phyloP scores from a whole-genome alignment of 2,888 invertebrate genomes.

The Clistopyga incitator region DNA sequence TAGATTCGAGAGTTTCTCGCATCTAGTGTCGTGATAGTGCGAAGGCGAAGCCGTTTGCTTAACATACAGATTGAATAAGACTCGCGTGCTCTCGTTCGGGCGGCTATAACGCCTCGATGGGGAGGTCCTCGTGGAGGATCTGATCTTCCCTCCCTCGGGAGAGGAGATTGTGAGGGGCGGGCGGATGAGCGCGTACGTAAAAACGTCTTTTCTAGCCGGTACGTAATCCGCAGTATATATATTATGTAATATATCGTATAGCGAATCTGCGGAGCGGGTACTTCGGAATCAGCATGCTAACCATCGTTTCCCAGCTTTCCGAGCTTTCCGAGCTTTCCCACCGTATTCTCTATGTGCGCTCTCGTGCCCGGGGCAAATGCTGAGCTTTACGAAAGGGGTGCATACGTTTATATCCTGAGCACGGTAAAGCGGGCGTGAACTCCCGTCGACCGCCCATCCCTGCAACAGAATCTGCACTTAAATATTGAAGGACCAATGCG shows the following conservation, averaged over 20 bases:
- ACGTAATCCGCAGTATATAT: slow-evolving; percentile 10
- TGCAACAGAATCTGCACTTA: neutral
- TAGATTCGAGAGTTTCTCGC: neutral
- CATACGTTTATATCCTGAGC: slow-evolving; percentile 18
- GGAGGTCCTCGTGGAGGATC: neutral
- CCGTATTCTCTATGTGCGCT: neutral
- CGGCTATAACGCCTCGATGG: neutral
- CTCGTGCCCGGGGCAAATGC: neutral
- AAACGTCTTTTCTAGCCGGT: neutral
- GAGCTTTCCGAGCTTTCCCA: slow-evolving; percentile 2
- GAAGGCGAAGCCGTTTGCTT: slow-evolving; percentile 20
- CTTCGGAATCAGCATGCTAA: slow-evolving; percentile 30
- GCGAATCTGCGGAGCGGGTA: slow-evolving; percentile 11
- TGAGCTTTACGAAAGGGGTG: slow-evolving; percentile 32
- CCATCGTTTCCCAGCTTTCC: too few relatives aligned
- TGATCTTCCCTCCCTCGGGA: neutral
- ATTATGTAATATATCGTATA: neutral
- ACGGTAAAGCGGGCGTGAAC: slow-evolving; percentile 4
- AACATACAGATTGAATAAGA: slow-evolving; percentile 41
- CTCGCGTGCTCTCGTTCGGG: slow-evolving; percentile 6
- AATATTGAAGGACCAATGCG: neutral
- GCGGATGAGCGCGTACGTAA: slow-evolving; percentile 34
- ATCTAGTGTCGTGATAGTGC: neutral
- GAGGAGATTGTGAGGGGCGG: neutral
- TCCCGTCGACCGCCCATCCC: neutral